Evolutionary conservation across 2,113 vertebrate species (phyloP).

Genomic region (Zapornia atra): DNA sequence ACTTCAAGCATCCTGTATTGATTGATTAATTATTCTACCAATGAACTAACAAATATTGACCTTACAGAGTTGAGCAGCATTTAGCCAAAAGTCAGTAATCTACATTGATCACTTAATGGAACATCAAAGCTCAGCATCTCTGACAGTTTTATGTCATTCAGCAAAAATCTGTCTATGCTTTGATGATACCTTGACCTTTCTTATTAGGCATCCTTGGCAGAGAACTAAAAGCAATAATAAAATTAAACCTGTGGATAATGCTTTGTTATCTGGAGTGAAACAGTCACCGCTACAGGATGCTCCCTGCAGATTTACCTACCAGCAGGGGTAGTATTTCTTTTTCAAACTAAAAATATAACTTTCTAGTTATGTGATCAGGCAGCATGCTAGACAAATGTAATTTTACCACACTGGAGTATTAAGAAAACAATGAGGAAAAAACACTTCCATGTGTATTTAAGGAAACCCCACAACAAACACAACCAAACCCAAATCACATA

Average conservation of each 20-base stretch:
- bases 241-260: slow-evolving; percentile 70
- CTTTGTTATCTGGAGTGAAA: slow-evolving; percentile 61
- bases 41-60: slow-evolving; percentile 98
- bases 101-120: slow-evolving; percentile 96
- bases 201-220: slow-evolving; percentile 67
- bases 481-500: neutral
- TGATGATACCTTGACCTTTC: slow-evolving; percentile 89
- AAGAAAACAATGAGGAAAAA: neutral
- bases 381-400: neutral
- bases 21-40: slow-evolving; percentile 96
- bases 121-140: slow-evolving; percentile 89
- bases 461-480: too few species aligned
- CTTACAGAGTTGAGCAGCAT: slow-evolving; percentile 86
- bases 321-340: neutral
- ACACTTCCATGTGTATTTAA: neutral
- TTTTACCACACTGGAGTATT: neutral
- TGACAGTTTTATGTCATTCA: slow-evolving; percentile 92
- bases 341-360: neutral
- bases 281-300: neutral
- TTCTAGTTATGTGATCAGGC: neutral
- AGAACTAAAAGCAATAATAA: slow-evolving; percentile 72
- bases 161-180: slow-evolving; percentile 81
- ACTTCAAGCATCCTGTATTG: slow-evolving; percentile 85
- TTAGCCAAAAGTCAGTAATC: slow-evolving; percentile 87
- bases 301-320: neutral